Base-by-base conservation (phyloP, 2,797 vertebrate species). In the Babyrousa celebensis region DNA sequence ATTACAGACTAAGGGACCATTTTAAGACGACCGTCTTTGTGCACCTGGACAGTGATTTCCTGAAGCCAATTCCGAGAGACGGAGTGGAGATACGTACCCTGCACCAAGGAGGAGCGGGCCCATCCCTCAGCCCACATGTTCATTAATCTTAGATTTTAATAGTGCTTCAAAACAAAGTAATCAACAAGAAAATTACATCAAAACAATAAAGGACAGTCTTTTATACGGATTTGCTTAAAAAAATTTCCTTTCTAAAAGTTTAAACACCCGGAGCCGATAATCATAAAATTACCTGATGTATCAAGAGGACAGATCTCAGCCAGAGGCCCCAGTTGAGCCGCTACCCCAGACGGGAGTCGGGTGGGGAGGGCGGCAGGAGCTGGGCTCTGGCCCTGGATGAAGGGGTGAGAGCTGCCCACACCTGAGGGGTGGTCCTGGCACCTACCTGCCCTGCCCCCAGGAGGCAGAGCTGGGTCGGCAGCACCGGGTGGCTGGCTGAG, bases 141-240 rank as follows among this genome's bases (percentile, higher is more conserved):
- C 75, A 89, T 65, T 36, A 40, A 32, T 7, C 27, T 87, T 58
- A 63, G 27, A n/a, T 71, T 77, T 94, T 87, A 94, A 40, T 15
- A 32, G 17, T 29, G 16, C 56, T 94, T 70, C n/a, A 56, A 82
- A 90, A 86, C n/a, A 56, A 87, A 62, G 40, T 40, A 52, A 82
- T 36, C 70, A 91, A 63, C 5, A 27, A 15, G 40, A 54, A 79
- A 74, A 87, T 48, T 16, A 43, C 2, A 1, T 15, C 8, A 48
- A 40, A 58, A 83, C 18, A 70, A 63, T 32, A 29, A 23, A 60
- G 75, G 75, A 27, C 25, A 58, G 27, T 58, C 21, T 79, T n/a
- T 21, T 65, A 12, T 23, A 68, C 20, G 83, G 67, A 75, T 27
- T 18, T 36, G 71, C 9, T 10, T 74, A 63, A 74, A 36, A 9